Percentiles rank a stretch among this genome's conserved stretches.
These are phyloP conservation scores for Plutomurus gul DNA, from an alignment of 1,140 invertebrate species.

Conservation along the genomic window DNA sequence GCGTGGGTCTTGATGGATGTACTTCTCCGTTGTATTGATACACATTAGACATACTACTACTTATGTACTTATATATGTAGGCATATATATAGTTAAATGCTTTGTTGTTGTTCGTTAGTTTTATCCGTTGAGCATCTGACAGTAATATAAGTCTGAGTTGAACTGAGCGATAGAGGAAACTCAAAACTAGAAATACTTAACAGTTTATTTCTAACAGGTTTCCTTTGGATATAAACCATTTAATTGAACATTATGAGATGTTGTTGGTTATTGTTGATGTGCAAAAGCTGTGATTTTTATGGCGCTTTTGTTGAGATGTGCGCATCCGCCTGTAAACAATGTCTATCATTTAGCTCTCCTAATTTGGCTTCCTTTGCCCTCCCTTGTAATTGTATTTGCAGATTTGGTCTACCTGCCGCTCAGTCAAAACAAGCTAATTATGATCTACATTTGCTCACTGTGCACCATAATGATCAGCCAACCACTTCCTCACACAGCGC, in stretches of 20 bases:
- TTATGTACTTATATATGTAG: too few species aligned
- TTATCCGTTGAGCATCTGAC: not conserved
- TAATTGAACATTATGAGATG: not conserved
- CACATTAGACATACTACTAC: too few species aligned
- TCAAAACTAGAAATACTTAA: constrained; percentile 20
- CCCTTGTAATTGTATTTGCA: not conserved
- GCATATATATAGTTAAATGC: too few species aligned
- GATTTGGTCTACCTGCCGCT: not conserved
- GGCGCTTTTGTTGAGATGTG: not conserved
- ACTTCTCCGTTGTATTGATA: too few species aligned
- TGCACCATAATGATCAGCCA: too few species aligned
- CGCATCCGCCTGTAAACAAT: not conserved
- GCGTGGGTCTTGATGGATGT: not conserved
- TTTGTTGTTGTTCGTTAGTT: constrained; percentile 13
- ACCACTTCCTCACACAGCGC: too few species aligned
- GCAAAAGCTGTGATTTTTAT: constrained; percentile 9
- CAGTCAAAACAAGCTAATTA: not conserved
- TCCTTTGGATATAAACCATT: not conserved
- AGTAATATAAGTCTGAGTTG: constrained; percentile 19
- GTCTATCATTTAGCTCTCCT: constrained; percentile 3
- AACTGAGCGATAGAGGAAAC: constrained; percentile 2
- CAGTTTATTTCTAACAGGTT: constrained; percentile 27
- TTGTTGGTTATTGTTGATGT: constrained; percentile 6
- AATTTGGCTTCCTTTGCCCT: not conserved
- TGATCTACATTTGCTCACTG: too few species aligned